Evolutionary conservation across 2,113 vertebrate species (phyloP).

Genomic region (Pavo muticus): DNA sequence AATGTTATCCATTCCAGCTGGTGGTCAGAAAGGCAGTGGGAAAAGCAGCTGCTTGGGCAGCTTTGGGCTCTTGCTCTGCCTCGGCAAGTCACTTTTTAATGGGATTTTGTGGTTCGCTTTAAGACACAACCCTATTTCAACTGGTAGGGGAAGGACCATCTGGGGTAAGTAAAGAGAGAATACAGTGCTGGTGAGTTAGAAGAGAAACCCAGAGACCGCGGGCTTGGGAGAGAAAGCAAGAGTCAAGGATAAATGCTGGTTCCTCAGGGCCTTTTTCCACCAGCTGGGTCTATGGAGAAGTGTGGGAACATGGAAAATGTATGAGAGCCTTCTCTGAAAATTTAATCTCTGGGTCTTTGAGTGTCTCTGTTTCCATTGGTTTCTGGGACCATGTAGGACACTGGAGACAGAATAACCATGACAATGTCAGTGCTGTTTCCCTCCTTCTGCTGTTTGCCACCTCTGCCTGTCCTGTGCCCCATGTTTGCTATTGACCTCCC

Average conservation of each 20-base stretch:
- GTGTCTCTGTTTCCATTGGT: not conserved
- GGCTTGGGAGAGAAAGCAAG: not conserved
- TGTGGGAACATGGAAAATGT: not conserved
- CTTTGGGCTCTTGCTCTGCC: not conserved
- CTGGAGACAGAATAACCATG: not conserved
- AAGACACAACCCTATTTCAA: not conserved
- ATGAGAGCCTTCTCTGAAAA: not conserved
- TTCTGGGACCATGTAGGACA: not conserved
- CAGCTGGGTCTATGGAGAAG: not conserved
- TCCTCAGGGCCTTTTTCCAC: not conserved
- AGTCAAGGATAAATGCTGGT: not conserved
- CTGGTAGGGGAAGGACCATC: not conserved
- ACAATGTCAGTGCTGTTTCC: not conserved
- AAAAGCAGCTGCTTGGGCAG: not conserved
- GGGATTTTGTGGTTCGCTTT: fast-evolving
- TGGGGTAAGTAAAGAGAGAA: not conserved
- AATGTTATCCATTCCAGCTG: conserved; percentile 42
- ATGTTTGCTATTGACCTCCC: not conserved
- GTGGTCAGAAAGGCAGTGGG: not conserved
- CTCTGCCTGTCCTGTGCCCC: not conserved
- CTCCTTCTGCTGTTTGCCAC: not conserved
- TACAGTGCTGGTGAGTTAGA: not conserved
- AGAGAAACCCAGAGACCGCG: not conserved
- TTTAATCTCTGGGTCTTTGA: not conserved
- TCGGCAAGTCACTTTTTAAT: not conserved